Conservation (phyloP, 2,797 vertebrate species). For the Bradypus variegatus region DNA sequence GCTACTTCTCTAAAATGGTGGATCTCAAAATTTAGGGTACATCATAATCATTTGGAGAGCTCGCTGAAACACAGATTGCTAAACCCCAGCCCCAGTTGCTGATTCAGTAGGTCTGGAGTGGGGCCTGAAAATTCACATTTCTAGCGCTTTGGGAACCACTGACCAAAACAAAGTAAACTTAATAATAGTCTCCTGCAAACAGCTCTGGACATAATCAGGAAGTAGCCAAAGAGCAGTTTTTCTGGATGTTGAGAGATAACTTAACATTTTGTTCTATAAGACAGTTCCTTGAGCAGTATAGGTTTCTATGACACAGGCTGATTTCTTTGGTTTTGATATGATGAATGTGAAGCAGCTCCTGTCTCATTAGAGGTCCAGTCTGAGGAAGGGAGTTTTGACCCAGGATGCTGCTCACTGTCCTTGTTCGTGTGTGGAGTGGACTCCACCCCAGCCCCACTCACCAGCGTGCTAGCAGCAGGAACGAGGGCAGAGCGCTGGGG, state of each 20-base stretch:
- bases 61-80: not conserved
- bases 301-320: not conserved
- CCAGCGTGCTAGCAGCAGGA: rapidly evolving
- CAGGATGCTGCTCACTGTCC: not conserved
- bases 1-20: not conserved
- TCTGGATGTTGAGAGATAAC: not conserved
- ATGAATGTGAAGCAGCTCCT: not conserved
- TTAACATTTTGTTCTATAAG: not conserved
- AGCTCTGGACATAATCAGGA: not conserved
- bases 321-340: not conserved
- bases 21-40: not conserved
- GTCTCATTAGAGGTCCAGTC: not conserved
- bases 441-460: not conserved
- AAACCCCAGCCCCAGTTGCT: not conserved
- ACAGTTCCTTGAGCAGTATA: not conserved
- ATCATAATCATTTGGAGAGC: not conserved
- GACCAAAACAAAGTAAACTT: not conserved
- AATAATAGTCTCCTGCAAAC: not conserved
- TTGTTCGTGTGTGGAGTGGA: not conserved
- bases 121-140: not conserved
- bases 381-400: not conserved
- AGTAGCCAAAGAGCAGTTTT: not conserved
- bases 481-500: not conserved
- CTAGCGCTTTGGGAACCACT: not conserved
- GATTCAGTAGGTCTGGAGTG: not conserved